Evolutionary conservation across 2,113 vertebrate species (phyloP).

Genomic region (Leiothrix lutea): DNA sequence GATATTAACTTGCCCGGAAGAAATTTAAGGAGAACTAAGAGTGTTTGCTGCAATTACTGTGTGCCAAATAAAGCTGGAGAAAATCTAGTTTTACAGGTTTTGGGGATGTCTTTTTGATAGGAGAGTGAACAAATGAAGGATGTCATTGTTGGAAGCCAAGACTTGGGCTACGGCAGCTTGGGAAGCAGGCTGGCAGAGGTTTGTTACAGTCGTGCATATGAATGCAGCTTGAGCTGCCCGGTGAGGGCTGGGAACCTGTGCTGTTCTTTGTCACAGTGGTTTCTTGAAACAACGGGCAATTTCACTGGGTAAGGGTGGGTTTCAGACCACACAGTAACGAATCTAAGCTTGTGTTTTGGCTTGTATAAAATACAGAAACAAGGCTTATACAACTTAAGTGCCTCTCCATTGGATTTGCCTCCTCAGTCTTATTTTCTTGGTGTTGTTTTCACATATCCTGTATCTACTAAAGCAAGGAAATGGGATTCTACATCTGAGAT

Average conservation of each 20-base stretch:
- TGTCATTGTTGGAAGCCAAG: background rate
- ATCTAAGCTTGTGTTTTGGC: background rate
- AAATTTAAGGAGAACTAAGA: background rate
- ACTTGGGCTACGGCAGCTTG: background rate
- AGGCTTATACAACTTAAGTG: background rate
- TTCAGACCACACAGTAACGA: background rate
- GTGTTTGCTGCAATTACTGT: background rate
- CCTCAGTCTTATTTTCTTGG: background rate
- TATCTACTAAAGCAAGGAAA: background rate
- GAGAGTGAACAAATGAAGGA: background rate
- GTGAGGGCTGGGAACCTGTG: too few species aligned
- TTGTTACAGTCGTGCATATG: rapidly evolving
- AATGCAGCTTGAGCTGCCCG: background rate
- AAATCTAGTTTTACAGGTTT: background rate
- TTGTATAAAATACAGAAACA: background rate
- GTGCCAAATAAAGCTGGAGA: background rate
- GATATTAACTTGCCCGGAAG: background rate
- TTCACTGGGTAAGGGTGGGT: background rate
- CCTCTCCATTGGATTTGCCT: background rate
- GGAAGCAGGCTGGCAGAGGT: background rate
- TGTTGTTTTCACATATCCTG: background rate
- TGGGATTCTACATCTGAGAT: rapidly evolving
- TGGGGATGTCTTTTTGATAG: background rate
- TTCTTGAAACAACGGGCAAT: background rate
- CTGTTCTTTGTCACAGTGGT: background rate